Conservation (phyloP, 2,888 invertebrate genomes). For the Limnephilus marmoratus region DNA sequence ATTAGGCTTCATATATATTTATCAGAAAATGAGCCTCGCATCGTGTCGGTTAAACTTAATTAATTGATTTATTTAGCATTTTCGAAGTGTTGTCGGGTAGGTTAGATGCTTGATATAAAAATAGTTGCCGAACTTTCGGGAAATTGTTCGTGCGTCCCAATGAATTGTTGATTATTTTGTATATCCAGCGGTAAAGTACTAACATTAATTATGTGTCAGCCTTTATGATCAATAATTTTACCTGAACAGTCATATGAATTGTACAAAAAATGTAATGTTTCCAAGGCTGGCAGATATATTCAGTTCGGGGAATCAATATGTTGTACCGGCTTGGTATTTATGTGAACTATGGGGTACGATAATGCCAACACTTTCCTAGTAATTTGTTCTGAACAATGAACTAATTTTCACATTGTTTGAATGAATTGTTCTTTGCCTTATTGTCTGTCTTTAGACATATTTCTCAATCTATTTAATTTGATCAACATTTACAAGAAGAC, state of each 20-base stretch:
- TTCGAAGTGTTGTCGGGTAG: not conserved
- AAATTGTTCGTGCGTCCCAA: not conserved
- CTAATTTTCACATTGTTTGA: not conserved
- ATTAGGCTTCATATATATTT: not conserved
- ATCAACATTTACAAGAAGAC: too few species aligned
- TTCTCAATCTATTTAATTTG: not conserved
- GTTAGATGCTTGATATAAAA: not conserved
- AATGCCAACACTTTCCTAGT: not conserved
- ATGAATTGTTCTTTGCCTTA: not conserved
- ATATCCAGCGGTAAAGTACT: not conserved
- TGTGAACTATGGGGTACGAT: not conserved
- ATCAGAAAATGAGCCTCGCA: not conserved
- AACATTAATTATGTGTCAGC: not conserved
- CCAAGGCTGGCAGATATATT: not conserved
- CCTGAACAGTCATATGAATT: not conserved
- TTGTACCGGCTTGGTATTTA: not conserved
- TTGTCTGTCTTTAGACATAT: not conserved
- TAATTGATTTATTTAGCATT: not conserved
- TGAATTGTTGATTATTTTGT: conserved; percentile 2
- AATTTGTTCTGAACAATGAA: not conserved
- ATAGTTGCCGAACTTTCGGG: not conserved
- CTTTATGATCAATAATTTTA: not conserved
- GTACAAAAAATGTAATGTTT: not conserved
- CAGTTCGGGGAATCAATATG: not conserved
- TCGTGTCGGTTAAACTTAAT: not conserved